Evolutionary conservation across 2,888 invertebrate genomes (phyloP).

Genomic region (Drosophila vallismaia): DNA sequence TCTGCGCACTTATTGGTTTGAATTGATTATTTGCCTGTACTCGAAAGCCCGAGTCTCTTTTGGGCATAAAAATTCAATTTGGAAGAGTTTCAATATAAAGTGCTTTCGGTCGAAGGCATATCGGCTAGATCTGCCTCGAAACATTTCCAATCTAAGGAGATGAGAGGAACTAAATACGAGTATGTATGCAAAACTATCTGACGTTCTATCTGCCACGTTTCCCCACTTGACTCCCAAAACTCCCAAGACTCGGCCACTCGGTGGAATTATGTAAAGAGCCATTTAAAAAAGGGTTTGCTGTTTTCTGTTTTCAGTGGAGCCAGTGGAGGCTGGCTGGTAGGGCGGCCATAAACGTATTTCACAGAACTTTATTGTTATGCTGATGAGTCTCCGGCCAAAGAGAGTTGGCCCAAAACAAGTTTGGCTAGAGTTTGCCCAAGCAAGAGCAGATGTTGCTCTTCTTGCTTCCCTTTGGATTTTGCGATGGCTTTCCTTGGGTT

Average conservation of each 20-base stretch:
- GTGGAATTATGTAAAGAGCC: slow-evolving; percentile 48
- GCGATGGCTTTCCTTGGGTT: slow-evolving; percentile 37
- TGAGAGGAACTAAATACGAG: not conserved
- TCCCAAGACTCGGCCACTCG: not conserved
- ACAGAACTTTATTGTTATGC: slow-evolving; percentile 71
- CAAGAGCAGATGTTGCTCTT: slow-evolving; percentile 36
- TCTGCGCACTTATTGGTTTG: slow-evolving; percentile 14
- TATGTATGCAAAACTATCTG: slow-evolving; percentile 23
- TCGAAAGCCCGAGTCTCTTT: slow-evolving; percentile 39
- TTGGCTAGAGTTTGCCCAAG: slow-evolving; percentile 38
- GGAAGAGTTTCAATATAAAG: slow-evolving; percentile 55
- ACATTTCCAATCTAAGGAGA: slow-evolving; percentile 16
- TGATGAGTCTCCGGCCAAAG: slow-evolving; percentile 45
- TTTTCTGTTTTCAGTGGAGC: slow-evolving; percentile 12
- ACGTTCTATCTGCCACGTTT: slow-evolving; percentile 35
- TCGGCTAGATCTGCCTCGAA: slow-evolving; percentile 20
- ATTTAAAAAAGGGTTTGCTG: slow-evolving; percentile 37
- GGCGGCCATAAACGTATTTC: slow-evolving; percentile 64
- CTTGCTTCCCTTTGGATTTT: slow-evolving; percentile 16
- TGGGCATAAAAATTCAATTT: slow-evolving; percentile 59
- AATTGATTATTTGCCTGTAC: slow-evolving; percentile 65
- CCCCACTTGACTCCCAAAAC: slow-evolving; percentile 37
- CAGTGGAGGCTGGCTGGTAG: slow-evolving; percentile 6
- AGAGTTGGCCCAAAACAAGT: slow-evolving; percentile 36
- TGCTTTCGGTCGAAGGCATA: slow-evolving; percentile 14